Conservation (phyloP, 2,888 invertebrate genomes). For the Tridacna crocea region DNA sequence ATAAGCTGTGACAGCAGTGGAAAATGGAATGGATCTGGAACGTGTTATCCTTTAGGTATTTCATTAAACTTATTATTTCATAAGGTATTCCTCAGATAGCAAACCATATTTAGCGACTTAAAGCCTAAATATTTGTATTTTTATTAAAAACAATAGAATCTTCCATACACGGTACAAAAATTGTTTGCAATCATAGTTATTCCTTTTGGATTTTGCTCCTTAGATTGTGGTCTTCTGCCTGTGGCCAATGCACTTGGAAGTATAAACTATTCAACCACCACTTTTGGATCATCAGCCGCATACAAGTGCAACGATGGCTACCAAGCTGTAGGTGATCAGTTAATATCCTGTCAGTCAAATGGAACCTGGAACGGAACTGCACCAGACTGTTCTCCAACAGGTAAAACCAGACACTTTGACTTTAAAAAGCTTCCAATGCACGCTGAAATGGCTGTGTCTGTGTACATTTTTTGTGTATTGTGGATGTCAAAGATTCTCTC, state of each 20-base stretch:
- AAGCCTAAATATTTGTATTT: no score
- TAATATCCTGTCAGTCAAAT: not conserved
- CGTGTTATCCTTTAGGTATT: conserved; percentile 1
- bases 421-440: no score
- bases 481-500: not conserved
- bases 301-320: not conserved
- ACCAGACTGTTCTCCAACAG: not conserved
- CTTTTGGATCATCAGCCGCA: not conserved
- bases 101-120: no score
- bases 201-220: not conserved
- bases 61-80: not conserved
- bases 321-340: not conserved
- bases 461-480: no score
- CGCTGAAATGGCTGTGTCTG: no score
- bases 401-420: not conserved
- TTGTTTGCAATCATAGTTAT: no score
- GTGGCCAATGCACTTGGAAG: not conserved
- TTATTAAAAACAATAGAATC: no score
- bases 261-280: not conserved
- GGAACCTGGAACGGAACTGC: conserved; percentile 5
- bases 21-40: not conserved
- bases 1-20: not conserved
- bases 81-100: no score
- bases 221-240: not conserved
- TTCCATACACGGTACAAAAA: no score